phyloP scores from a whole-genome alignment of 2,888 invertebrate genomes.

The Craniophora ligustri region DNA sequence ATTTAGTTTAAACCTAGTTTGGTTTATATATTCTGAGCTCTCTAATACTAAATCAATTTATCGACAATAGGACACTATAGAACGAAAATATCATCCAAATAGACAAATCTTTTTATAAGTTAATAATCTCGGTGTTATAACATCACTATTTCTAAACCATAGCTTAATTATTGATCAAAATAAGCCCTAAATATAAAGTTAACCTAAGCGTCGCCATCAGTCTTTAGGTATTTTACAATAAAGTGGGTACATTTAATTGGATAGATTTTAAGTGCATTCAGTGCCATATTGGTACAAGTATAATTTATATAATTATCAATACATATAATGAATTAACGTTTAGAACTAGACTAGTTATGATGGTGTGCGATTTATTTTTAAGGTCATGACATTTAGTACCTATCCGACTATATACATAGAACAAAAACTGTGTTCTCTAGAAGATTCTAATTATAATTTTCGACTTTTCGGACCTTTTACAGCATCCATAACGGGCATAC shows the following conservation, averaged over 20 bases:
- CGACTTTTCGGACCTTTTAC: no score
- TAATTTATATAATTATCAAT: slow-evolving; percentile 51
- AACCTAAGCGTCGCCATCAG: not conserved
- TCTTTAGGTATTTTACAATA: slow-evolving; percentile 13
- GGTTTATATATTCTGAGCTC: no score
- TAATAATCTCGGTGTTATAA: not conserved
- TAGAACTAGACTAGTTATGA: slow-evolving; percentile 46
- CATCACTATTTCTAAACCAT: not conserved
- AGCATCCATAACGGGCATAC: no score
- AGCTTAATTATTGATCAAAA: not conserved
- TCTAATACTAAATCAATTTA: not conserved
- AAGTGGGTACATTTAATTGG: slow-evolving; percentile 27
- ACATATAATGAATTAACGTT: slow-evolving; percentile 37
- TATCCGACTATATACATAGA: slow-evolving; percentile 27
- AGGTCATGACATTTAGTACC: slow-evolving; percentile 40
- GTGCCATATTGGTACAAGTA: slow-evolving; percentile 30
- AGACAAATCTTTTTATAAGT: not conserved
- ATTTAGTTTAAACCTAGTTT: no score
- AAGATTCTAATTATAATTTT: not conserved
- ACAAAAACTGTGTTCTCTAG: not conserved
- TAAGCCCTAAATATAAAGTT: not conserved
- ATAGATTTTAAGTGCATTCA: slow-evolving; percentile 22
- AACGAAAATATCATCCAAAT: not conserved
- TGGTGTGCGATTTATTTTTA: slow-evolving; percentile 43
- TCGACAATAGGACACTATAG: not conserved